These are phyloP conservation scores for Dolichopus griseipennis DNA, from an alignment of 2,888 invertebrate genomes.

Conservation along the genomic window DNA sequence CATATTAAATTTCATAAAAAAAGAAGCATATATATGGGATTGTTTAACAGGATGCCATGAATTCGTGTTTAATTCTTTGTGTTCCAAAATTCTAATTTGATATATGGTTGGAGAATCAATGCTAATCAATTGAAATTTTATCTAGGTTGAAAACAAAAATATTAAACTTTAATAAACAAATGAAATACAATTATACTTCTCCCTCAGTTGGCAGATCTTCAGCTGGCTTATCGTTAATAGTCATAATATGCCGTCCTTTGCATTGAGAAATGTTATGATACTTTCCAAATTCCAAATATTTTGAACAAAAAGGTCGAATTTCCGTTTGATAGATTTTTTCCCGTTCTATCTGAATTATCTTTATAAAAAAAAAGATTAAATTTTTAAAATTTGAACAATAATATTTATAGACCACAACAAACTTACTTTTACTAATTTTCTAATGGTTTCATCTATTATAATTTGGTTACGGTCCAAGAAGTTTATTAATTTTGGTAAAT, in stretches of 20 bases:
- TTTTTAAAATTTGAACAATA: too few species aligned
- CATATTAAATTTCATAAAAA: slow-evolving; percentile 28
- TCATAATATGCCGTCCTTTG: slow-evolving; percentile 53
- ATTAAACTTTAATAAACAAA: not conserved
- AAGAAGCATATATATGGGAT: slow-evolving; percentile 27
- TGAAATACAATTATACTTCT: not conserved
- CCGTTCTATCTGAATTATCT: slow-evolving; percentile 19
- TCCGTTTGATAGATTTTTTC: slow-evolving; percentile 27
- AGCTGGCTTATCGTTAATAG: slow-evolving; percentile 47
- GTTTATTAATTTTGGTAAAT: slow-evolving; percentile 53
- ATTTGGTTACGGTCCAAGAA: slow-evolving; percentile 41
- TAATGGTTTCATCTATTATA: not conserved
- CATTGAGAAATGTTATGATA: slow-evolving; percentile 54
- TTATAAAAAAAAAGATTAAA: not conserved
- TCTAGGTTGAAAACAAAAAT: slow-evolving; percentile 14
- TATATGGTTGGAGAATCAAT: slow-evolving; percentile 55
- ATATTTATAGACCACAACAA: too few species aligned
- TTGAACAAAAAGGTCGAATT: slow-evolving; percentile 40
- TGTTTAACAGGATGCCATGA: slow-evolving; percentile 24
- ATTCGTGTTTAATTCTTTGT: slow-evolving; percentile 26
- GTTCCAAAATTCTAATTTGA: slow-evolving; percentile 50
- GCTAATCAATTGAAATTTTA: slow-evolving; percentile 51
- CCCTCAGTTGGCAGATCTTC: slow-evolving; percentile 43
- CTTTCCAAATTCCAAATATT: slow-evolving; percentile 54
- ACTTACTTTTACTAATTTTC: not conserved